Evolutionary conservation across 2,113 vertebrate species (phyloP).

Genomic region (Centropristis striata): DNA sequence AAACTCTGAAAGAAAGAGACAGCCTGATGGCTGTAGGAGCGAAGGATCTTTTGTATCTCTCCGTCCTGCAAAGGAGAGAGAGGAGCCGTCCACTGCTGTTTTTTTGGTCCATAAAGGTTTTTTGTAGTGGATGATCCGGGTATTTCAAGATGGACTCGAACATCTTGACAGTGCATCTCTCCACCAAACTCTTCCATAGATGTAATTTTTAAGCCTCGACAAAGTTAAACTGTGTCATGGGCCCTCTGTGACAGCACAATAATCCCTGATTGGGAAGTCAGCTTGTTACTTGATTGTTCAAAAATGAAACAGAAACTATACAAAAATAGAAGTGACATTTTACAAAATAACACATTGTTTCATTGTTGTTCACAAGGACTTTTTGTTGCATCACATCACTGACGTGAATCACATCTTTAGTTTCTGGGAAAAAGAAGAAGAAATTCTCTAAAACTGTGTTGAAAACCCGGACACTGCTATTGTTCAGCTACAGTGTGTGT

Average conservation of each 20-base stretch:
- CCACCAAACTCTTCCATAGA: no score
- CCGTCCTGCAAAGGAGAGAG: no score
- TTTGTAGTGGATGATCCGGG: no score
- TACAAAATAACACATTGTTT: not conserved
- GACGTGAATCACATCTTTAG: not conserved
- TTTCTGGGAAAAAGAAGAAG: constrained; percentile 50
- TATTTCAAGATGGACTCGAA: no score
- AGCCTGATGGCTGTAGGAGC: no score
- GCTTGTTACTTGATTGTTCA: not conserved
- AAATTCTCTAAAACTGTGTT: not conserved
- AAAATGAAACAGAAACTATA: not conserved
- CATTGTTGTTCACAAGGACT: not conserved
- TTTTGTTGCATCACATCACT: not conserved
- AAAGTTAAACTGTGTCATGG: no score
- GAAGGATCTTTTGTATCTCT: no score
- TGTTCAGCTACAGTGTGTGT: not conserved
- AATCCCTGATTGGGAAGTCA: not conserved
- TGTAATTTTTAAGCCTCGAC: no score
- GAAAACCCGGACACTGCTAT: not conserved
- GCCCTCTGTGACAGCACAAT: not conserved
- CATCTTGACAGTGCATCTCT: no score
- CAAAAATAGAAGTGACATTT: not conserved
- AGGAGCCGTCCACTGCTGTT: no score
- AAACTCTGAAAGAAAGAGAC: no score
- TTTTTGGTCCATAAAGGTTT: no score